Conservation (phyloP, 2,113 vertebrate species). For the Columba janthina region DNA sequence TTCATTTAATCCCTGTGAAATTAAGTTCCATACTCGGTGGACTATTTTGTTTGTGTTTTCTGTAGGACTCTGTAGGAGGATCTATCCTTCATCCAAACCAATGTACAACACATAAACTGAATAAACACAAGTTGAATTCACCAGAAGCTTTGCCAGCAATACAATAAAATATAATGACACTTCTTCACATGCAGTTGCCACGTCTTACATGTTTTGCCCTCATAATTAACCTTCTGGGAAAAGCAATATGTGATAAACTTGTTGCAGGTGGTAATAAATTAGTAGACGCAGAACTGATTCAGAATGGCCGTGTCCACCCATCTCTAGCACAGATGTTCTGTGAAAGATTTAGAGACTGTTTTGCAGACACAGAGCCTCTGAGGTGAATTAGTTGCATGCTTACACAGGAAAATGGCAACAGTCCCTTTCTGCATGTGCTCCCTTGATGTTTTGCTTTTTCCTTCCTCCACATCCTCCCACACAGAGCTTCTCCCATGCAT, state of each 20-base stretch:
- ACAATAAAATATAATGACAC: slow-evolving; percentile 6
- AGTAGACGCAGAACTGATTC: slow-evolving; percentile 24
- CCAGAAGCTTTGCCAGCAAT: background rate
- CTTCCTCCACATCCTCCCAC: background rate
- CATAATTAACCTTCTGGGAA: slow-evolving; percentile 37
- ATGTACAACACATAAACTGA: background rate
- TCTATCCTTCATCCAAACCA: slow-evolving; percentile 1
- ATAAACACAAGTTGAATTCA: background rate
- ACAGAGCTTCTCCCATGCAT: background rate
- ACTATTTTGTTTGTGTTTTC: slow-evolving; percentile 14
- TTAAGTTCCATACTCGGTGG: background rate
- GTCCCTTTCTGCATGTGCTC: background rate
- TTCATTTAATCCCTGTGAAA: background rate
- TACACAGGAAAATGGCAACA: background rate
- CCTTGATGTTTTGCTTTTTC: background rate
- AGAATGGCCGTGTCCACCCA: background rate
- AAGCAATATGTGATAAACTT: slow-evolving; percentile 41
- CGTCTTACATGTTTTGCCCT: slow-evolving; percentile 4
- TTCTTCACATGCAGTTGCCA: slow-evolving; percentile 1
- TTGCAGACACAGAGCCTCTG: background rate
- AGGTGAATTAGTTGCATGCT: slow-evolving; percentile 40
- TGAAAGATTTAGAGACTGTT: slow-evolving; percentile 58
- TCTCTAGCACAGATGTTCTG: slow-evolving; percentile 65
- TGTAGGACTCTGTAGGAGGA: background rate
- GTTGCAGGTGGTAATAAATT: slow-evolving; percentile 54